phyloP scores from a whole-genome alignment of 2,113 vertebrate species.

The Puffinus mauretanicus region DNA sequence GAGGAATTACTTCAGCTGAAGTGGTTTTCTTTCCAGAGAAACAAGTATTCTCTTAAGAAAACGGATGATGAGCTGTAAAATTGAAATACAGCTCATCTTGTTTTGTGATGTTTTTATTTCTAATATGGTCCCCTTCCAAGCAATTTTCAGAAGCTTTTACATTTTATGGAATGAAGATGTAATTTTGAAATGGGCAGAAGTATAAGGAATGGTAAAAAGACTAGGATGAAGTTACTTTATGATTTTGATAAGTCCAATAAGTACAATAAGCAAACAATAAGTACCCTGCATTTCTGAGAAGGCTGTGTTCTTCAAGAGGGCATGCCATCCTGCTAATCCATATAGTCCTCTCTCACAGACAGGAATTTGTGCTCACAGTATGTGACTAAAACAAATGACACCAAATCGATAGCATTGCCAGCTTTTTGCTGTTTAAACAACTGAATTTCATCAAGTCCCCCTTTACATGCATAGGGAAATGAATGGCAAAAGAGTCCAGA shows the following conservation, averaged over 20 bases:
- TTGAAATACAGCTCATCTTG: background rate
- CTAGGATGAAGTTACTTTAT: background rate
- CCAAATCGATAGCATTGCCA: fast-evolving
- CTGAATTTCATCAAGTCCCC: background rate
- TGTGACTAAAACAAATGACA: background rate
- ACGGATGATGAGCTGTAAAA: background rate
- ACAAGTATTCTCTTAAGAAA: slow-evolving; percentile 2
- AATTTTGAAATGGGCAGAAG: background rate
- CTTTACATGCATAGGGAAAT: background rate
- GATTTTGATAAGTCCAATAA: background rate
- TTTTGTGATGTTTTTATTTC: slow-evolving; percentile 5
- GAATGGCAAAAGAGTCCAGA: background rate
- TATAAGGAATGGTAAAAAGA: background rate
- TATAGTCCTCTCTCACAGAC: background rate
- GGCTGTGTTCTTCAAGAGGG: background rate
- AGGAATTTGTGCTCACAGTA: background rate
- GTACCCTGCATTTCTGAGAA: background rate
- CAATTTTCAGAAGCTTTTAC: background rate
- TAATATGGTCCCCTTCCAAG: background rate
- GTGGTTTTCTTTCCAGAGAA: slow-evolving; percentile 12
- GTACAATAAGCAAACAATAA: background rate
- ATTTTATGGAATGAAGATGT: background rate
- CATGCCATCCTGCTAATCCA: background rate
- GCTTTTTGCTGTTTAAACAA: background rate
- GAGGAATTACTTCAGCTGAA: slow-evolving; percentile 24